Percentiles rank a stretch among this genome's conserved stretches.
phyloP scores from a whole-genome alignment of 2,888 invertebrate species.

The Tetramorium bicarinatum region DNA sequence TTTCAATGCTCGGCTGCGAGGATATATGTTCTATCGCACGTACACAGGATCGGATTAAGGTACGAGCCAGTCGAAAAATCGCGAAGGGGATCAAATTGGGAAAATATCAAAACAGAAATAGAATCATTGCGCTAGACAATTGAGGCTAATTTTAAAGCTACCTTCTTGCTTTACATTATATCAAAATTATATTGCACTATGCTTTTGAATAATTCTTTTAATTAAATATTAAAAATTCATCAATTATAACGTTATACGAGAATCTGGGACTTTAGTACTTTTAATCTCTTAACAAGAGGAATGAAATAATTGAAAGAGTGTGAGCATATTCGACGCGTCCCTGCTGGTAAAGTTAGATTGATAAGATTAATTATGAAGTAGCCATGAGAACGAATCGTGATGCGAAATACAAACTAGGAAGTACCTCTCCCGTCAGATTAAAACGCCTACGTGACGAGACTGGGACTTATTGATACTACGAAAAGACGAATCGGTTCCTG shows the following conservation, averaged over 20 bases:
- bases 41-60: slow-evolving; percentile 53
- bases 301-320: background rate
- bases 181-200: background rate
- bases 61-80: slow-evolving; percentile 40
- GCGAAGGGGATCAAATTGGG: slow-evolving; percentile 12
- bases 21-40: slow-evolving; percentile 48
- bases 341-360: slow-evolving; percentile 42
- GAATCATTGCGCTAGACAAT: background rate
- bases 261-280: background rate
- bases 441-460: slow-evolving; percentile 47
- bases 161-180: background rate
- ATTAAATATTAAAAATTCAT: background rate
- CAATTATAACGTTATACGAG: background rate
- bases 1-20: slow-evolving; percentile 53
- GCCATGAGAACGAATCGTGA: slow-evolving; percentile 60
- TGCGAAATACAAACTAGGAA: slow-evolving; percentile 52
- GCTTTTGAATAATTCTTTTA: background rate
- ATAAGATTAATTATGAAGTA: slow-evolving; percentile 62
- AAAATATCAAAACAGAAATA: slow-evolving; percentile 11
- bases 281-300: background rate
- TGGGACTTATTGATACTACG: slow-evolving; percentile 33
- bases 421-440: slow-evolving; percentile 3
- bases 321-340: background rate
- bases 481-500: slow-evolving; percentile 7
- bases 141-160: background rate